A percentile compares a stretch with the other conserved stretches of the same genome.
These are phyloP conservation scores for Propithecus deckenii DNA, from an alignment of 2,797 vertebrate species.

Conservation along the genomic window DNA sequence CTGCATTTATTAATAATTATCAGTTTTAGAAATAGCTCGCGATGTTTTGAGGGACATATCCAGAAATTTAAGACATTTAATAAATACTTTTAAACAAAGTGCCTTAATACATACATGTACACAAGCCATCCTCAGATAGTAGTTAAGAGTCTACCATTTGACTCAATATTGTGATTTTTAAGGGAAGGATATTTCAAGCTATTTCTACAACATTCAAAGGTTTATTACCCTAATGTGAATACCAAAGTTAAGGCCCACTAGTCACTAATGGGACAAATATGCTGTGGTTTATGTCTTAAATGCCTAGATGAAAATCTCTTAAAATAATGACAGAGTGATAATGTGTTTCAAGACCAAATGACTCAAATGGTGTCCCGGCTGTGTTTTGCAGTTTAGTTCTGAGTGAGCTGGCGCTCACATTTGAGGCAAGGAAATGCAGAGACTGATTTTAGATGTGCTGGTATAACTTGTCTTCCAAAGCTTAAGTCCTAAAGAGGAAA, in stretches of 20 bases:
- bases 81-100: constrained; percentile 7
- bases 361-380: background rate
- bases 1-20: constrained; percentile 27
- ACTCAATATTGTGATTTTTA: constrained; percentile 23
- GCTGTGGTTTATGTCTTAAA: background rate
- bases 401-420: background rate
- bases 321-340: background rate
- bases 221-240: constrained; percentile 3
- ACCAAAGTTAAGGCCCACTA: background rate
- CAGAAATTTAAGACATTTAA: constrained; percentile 35
- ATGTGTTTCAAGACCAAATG: background rate
- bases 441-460: background rate
- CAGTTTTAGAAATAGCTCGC: constrained; percentile 5
- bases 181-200: background rate
- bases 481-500: background rate
- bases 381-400: background rate
- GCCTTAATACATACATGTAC: background rate
- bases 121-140: background rate
- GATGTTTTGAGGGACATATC: background rate
- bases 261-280: background rate
- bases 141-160: background rate
- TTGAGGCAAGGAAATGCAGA: background rate
- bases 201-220: background rate
- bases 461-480: background rate
- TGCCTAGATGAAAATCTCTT: background rate